Conservation (phyloP, 2,113 vertebrate species). For the Motacilla tschutschensis region DNA sequence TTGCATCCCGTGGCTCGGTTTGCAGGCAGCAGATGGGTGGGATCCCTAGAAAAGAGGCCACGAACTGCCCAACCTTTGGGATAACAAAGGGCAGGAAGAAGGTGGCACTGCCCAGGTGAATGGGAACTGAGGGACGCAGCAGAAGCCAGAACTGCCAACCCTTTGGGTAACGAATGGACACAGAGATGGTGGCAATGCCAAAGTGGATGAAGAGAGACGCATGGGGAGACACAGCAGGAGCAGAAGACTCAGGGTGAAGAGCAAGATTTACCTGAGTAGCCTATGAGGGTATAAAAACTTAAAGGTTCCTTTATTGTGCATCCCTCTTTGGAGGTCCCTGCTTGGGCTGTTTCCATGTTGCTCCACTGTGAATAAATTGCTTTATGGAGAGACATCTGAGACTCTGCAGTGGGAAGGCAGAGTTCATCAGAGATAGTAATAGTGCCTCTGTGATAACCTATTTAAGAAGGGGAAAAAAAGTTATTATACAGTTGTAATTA, state of each 20-base stretch:
- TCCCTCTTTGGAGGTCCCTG: not conserved
- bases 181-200: not conserved
- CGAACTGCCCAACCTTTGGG: not conserved
- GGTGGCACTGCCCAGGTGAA: not conserved
- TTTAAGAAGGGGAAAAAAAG: not conserved
- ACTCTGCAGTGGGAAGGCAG: not conserved
- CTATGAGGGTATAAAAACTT: not conserved
- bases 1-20: not conserved
- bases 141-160: not conserved
- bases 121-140: not conserved
- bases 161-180: not conserved
- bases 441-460: not conserved
- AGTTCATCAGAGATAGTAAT: not conserved
- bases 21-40: not conserved
- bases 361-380: rapidly evolving
- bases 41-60: too few relatives aligned
- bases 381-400: not conserved
- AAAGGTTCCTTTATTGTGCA: not conserved
- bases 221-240: not conserved
- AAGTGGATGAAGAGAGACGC: not conserved
- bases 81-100: not conserved
- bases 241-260: not conserved
- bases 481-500: not conserved
- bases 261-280: not conserved
- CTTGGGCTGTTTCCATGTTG: not conserved